Percentiles rank a stretch among this genome's conserved stretches.
phyloP scores from a whole-genome alignment of 2,797 vertebrate genomes.

The Etheostoma perlongum region DNA sequence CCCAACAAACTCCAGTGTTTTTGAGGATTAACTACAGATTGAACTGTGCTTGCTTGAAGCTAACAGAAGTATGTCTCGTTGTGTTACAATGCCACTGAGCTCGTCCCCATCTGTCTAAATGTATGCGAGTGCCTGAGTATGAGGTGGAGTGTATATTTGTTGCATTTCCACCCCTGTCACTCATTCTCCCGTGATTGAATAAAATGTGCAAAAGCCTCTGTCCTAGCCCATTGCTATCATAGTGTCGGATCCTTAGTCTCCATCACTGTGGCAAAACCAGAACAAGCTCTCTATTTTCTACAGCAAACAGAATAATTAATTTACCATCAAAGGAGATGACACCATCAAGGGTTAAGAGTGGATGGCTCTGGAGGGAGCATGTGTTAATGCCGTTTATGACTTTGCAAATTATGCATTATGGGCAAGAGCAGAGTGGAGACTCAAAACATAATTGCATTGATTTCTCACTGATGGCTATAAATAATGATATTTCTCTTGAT shows the following conservation, averaged over 20 bases:
- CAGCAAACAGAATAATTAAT: slow-evolving; percentile 64
- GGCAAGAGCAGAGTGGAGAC: slow-evolving; percentile 84
- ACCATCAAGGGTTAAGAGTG: slow-evolving; percentile 64
- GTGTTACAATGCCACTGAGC: slow-evolving; percentile 16
- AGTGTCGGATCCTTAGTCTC: slow-evolving; percentile 24
- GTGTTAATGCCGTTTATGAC: slow-evolving; percentile 81
- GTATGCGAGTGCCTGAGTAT: slow-evolving; percentile 36
- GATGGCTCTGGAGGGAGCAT: slow-evolving; percentile 60
- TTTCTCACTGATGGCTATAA: slow-evolving; percentile 85
- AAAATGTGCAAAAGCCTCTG: slow-evolving; percentile 34
- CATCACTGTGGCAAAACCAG: not conserved
- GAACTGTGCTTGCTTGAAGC: slow-evolving; percentile 46
- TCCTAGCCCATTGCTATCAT: not conserved
- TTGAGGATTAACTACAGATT: slow-evolving; percentile 49
- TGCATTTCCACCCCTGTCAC: slow-evolving; percentile 68
- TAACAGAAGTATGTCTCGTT: slow-evolving; percentile 38
- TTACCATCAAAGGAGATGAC: slow-evolving; percentile 55
- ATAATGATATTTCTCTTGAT: slow-evolving; percentile 88
- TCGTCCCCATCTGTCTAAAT: slow-evolving; percentile 32
- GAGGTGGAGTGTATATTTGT: slow-evolving; percentile 58
- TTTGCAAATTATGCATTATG: slow-evolving; percentile 79
- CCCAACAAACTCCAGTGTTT: slow-evolving; percentile 49
- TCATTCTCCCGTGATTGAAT: slow-evolving; percentile 30
- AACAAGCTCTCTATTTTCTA: slow-evolving; percentile 18
- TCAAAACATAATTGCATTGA: slow-evolving; percentile 86